A percentile compares a stretch with the other conserved stretches of the same genome.
Conservation (phyloP, 2,888 invertebrate species). For the Graphium colonna region DNA sequence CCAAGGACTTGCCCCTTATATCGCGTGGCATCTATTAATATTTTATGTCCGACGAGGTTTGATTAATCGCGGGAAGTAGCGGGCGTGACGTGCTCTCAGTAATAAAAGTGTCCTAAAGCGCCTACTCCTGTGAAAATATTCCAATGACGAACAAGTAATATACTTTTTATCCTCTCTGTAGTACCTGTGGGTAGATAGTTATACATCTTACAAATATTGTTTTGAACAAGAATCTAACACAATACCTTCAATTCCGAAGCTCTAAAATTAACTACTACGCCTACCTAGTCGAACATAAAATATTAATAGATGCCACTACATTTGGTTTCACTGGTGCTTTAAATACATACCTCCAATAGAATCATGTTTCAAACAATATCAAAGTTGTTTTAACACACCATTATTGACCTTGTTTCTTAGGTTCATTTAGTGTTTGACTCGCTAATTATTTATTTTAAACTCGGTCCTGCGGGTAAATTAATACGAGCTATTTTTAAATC, state of each 20-base stretch:
- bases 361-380: background rate
- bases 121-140: background rate
- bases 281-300: no score
- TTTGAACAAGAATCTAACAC: no score
- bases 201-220: no score
- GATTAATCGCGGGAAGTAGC: background rate
- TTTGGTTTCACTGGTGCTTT: background rate
- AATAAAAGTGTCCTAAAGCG: background rate
- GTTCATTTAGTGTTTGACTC: slow-evolving; percentile 6
- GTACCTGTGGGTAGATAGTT: no score
- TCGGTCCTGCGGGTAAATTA: slow-evolving; percentile 14
- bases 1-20: slow-evolving; percentile 19
- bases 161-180: no score
- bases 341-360: background rate
- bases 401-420: slow-evolving; percentile 4
- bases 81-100: background rate
- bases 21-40: slow-evolving; percentile 15
- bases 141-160: no score
- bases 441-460: slow-evolving; percentile 22
- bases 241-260: no score
- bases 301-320: background rate
- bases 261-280: no score
- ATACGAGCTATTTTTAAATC: slow-evolving; percentile 15
- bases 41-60: slow-evolving; percentile 2
- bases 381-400: background rate